Percentiles rank a stretch among this genome's conserved stretches.
Evolutionary conservation across 2,113 vertebrate genomes (phyloP).

Genomic region (Bubalus kerabau): DNA sequence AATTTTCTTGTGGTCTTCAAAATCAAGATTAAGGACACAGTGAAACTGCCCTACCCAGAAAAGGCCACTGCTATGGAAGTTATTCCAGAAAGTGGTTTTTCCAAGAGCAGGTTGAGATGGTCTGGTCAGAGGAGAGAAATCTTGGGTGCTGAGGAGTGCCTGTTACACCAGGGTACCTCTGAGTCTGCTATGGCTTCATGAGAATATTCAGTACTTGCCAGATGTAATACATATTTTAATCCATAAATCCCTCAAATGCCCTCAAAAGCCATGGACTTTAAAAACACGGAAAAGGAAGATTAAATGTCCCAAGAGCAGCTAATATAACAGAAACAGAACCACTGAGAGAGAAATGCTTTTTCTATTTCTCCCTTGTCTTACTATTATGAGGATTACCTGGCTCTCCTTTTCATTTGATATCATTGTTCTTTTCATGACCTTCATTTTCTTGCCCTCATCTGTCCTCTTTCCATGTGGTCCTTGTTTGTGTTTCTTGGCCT

Average conservation of each 20-base stretch:
- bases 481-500: background rate
- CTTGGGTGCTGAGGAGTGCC: background rate
- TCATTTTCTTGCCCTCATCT: background rate
- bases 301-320: slow-evolving; percentile 6
- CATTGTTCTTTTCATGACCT: background rate
- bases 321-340: slow-evolving; percentile 5
- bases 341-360: background rate
- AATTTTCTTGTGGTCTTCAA: background rate
- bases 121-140: background rate
- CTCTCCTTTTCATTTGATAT: background rate
- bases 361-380: background rate
- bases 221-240: slow-evolving; percentile 33
- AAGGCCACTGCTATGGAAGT: background rate
- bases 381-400: background rate
- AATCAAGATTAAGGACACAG: background rate
- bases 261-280: slow-evolving; percentile 12
- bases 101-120: background rate
- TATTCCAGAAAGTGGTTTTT: background rate
- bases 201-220: background rate
- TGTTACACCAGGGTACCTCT: background rate
- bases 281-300: slow-evolving; percentile 22
- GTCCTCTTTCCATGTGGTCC: background rate
- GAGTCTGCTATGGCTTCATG: background rate
- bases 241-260: slow-evolving; percentile 26
- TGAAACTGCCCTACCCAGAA: background rate